Conservation (phyloP, 2,113 vertebrate species). For the Chloropsis hardwickii region DNA sequence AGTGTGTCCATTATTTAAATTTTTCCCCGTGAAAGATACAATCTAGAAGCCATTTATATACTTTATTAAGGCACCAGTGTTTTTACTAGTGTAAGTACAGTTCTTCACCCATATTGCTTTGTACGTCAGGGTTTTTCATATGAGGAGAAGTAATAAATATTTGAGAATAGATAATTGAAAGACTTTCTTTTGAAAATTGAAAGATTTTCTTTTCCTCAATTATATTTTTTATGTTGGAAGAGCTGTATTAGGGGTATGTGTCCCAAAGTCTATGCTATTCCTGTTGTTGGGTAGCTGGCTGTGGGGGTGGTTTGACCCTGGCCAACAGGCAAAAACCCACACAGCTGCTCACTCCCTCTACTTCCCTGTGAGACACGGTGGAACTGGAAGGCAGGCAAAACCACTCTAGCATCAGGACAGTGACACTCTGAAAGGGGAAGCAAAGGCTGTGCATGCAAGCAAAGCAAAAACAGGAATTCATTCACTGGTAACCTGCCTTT, state of each 20-base stretch:
- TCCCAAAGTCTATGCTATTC: neutral
- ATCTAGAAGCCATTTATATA: neutral
- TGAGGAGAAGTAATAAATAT: neutral
- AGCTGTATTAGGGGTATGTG: neutral
- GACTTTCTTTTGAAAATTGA: no score
- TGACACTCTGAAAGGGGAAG: neutral
- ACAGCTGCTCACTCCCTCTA: neutral
- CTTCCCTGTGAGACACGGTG: neutral
- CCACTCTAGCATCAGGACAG: neutral
- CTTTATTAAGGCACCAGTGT: neutral
- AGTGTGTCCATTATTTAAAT: neutral
- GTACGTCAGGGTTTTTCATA: neutral
- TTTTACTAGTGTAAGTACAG: neutral
- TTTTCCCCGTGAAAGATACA: neutral
- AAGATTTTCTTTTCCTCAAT: neutral
- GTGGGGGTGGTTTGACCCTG: neutral
- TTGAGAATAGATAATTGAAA: neutral
- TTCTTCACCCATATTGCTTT: rapidly evolving
- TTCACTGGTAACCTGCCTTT: neutral
- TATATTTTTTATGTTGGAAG: neutral
- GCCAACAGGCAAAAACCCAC: neutral
- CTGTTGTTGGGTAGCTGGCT: neutral
- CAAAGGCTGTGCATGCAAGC: neutral
- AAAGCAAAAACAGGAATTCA: neutral
- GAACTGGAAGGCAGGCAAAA: neutral